These are phyloP conservation scores for Paramacrobiotus metropolitanus DNA, from an alignment of 1,140 invertebrate species.

Conservation along the genomic window DNA sequence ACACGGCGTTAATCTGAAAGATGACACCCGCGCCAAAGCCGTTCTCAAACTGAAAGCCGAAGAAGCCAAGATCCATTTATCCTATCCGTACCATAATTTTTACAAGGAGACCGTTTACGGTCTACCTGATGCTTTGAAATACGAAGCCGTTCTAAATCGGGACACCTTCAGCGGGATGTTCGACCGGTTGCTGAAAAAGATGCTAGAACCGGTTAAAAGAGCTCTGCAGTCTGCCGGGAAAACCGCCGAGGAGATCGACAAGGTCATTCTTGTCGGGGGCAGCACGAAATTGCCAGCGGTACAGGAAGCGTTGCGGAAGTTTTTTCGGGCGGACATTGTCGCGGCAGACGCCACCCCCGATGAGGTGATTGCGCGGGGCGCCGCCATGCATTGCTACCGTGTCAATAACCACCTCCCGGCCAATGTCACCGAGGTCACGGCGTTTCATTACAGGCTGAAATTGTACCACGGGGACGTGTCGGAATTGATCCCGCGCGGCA, in stretches of 20 bases:
- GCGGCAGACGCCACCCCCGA: neutral
- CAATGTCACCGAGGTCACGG: too few relatives aligned
- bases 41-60: neutral
- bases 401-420: too few relatives aligned
- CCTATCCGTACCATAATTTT: too few relatives aligned
- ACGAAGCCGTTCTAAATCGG: too few relatives aligned
- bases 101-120: too few relatives aligned
- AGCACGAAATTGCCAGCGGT: neutral
- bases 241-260: neutral
- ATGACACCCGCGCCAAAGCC: neutral
- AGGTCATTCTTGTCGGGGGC: neutral
- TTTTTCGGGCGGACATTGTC: neutral
- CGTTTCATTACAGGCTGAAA: too few relatives aligned
- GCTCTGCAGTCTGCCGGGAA: neutral
- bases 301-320: neutral
- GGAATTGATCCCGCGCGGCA: too few relatives aligned
- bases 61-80: too few relatives aligned
- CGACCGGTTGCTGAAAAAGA: neutral
- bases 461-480: too few relatives aligned
- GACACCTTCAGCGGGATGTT: neutral
- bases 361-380: neutral
- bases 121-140: too few relatives aligned
- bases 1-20: neutral
- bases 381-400: too few relatives aligned
- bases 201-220: neutral